Evolutionary conservation across 2,113 vertebrate genomes (phyloP), one percentile per base, ranked within the genome.

Genomic region (Erpornis zantholeuca): DNA sequence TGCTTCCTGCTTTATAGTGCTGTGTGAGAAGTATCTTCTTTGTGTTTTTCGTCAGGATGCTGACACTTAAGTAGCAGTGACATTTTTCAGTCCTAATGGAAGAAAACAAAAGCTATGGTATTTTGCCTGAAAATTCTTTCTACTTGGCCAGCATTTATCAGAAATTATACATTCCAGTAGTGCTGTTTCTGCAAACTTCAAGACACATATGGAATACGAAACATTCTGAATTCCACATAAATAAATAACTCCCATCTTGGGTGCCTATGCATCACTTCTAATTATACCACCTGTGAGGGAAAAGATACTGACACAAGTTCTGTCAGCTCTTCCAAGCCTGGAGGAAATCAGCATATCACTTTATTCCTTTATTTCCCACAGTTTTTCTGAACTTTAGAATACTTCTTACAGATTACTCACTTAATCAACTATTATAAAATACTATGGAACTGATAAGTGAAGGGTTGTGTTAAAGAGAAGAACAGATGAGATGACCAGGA

Each of bases 61-160:
- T 94, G 81, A 89, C 52, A 60, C 60, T 83, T 73, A 60, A 81
- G 21, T 50, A 69, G n/a, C n/a, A 88, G 68, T 45, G 69, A 78
- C 56, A 88, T 89, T 92, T 92, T 91, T 94, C 78, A 84, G 49
- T 85, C 57, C 45, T 82, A 75, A 40, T 53, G n/a, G 53, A 92
- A 84, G 69, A 79, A 56, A 87, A 79, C 31, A 87, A 79, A 91
- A 84, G 52, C 35, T 66, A 15, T 8, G 3, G 16, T 53, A 53
- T 15, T 13, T 86, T 73, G 33, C 56, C 52, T 90, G 78, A 92
- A 89, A 76, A 72, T 35, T 68, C 47, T 59, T 82, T 69, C 65
- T 81, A 44, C 52, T 78, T 89, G 44, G 53, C 54, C 54, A 95
- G 54, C 10, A 73, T 78, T 88, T 83, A 59, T 75, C 38, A 77